These are phyloP conservation scores for Leptodactylus fuscus DNA, from an alignment of 2,113 vertebrate species.

Conservation along the genomic window DNA sequence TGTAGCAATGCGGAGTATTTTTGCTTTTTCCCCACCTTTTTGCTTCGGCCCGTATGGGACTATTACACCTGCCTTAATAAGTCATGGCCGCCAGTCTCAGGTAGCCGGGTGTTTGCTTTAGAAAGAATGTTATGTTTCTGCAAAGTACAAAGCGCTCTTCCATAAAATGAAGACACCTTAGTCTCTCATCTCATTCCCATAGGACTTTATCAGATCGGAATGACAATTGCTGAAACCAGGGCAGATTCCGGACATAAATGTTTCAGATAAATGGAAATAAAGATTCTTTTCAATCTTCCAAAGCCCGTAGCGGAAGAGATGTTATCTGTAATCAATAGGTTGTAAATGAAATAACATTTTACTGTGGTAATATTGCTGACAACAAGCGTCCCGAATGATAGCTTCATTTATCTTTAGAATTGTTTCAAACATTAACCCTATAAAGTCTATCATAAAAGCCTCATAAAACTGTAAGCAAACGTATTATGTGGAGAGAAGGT, in stretches of 20 bases:
- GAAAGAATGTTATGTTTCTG: constrained; percentile 47
- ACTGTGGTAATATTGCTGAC: constrained; percentile 47
- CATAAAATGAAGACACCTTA: constrained; percentile 28
- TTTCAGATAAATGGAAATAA: constrained; percentile 61
- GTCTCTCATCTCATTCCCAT: constrained; percentile 40
- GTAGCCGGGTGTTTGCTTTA: constrained; percentile 7
- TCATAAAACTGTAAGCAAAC: constrained; percentile 22
- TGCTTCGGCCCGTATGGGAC: not conserved
- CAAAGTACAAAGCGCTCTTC: constrained; percentile 53
- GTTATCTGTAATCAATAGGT: constrained; percentile 51
- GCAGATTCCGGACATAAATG: constrained; percentile 50
- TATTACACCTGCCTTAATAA: not conserved
- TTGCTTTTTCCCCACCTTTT: not conserved
- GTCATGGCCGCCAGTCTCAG: not conserved
- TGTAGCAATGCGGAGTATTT: no score
- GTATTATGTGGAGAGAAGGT: constrained; percentile 12
- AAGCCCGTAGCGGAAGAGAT: constrained; percentile 33
- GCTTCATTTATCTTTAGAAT: constrained; percentile 52
- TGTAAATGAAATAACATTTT: constrained; percentile 59
- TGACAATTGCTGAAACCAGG: constrained; percentile 39
- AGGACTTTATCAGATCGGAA: constrained; percentile 59
- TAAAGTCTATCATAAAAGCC: constrained; percentile 23
- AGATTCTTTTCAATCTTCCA: constrained; percentile 33
- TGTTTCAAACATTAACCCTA: constrained; percentile 33
- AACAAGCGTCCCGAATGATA: constrained; percentile 60